These are phyloP conservation scores for Tetraodon nigroviridis DNA, from an alignment of 2,113 vertebrate species.

Conservation along the genomic window DNA sequence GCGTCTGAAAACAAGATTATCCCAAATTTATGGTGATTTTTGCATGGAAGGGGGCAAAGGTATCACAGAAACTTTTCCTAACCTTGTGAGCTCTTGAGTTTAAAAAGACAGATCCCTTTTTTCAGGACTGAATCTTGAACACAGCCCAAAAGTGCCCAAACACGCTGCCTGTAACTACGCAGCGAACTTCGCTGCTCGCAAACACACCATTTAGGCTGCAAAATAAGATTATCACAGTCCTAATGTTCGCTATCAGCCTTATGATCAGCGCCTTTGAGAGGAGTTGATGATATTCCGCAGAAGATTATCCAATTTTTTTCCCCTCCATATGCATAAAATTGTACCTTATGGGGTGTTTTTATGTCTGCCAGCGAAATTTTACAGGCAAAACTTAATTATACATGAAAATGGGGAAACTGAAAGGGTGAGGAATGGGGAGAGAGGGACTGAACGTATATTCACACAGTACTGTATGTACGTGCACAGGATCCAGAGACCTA, in stretches of 20 bases:
- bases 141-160: neutral
- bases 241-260: slow-evolving; percentile 13
- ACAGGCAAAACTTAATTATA: slow-evolving; percentile 39
- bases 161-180: neutral
- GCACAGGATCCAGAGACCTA: too few species aligned
- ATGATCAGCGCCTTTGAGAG: slow-evolving; percentile 7
- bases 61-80: too few species aligned
- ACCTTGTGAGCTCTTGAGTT: neutral
- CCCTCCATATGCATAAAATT: slow-evolving; percentile 22
- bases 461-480: neutral
- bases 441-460: slow-evolving; percentile 6
- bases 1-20: too few species aligned
- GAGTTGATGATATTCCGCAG: slow-evolving; percentile 23
- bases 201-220: slow-evolving; percentile 6
- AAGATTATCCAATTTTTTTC: slow-evolving; percentile 30
- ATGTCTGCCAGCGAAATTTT: slow-evolving; percentile 39
- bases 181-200: neutral
- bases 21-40: too few species aligned
- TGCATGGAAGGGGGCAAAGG: too few species aligned
- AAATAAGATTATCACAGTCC: slow-evolving; percentile 18
- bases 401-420: slow-evolving; percentile 32
- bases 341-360: slow-evolving; percentile 24
- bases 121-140: neutral
- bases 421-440: slow-evolving; percentile 13
- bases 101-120: slow-evolving; percentile 1